Conservation (phyloP, 2,888 invertebrate species). For the Folsomia manolachei region DNA sequence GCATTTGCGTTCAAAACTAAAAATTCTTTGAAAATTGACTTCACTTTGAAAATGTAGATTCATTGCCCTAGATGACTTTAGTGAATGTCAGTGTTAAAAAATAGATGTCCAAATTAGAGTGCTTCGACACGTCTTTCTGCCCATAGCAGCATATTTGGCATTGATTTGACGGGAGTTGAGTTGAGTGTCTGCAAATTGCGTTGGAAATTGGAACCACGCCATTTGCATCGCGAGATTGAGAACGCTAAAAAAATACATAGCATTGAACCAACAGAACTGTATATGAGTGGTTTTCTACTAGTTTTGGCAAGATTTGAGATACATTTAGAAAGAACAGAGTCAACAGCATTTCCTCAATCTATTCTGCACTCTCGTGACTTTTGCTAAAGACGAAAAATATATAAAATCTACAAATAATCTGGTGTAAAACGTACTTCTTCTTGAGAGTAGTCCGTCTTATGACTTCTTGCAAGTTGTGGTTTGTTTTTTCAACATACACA, state of each 20-base stretch:
- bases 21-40: neutral
- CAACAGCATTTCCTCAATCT: neutral
- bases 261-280: neutral
- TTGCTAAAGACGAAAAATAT: neutral
- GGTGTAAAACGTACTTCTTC: neutral
- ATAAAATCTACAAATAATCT: neutral
- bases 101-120: too few relatives aligned
- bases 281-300: neutral
- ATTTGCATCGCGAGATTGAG: neutral
- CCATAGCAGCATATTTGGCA: neutral
- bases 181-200: neutral
- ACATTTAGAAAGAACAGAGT: neutral
- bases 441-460: neutral
- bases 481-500: neutral
- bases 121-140: too few relatives aligned
- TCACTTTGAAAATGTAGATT: neutral
- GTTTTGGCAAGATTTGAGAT: neutral
- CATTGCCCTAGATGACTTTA: neutral
- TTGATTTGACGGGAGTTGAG: too few relatives aligned
- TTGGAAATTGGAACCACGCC: neutral
- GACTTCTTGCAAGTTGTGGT: neutral
- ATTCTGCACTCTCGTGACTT: slow-evolving; percentile 1
- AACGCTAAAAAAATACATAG: too few relatives aligned
- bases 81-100: too few relatives aligned
- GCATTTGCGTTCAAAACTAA: too few relatives aligned